A percentile compares a stretch with the other conserved stretches of the same genome.
These are phyloP conservation scores for Microplitis deprimator DNA, from an alignment of 2,888 invertebrate genomes.

Conservation along the genomic window DNA sequence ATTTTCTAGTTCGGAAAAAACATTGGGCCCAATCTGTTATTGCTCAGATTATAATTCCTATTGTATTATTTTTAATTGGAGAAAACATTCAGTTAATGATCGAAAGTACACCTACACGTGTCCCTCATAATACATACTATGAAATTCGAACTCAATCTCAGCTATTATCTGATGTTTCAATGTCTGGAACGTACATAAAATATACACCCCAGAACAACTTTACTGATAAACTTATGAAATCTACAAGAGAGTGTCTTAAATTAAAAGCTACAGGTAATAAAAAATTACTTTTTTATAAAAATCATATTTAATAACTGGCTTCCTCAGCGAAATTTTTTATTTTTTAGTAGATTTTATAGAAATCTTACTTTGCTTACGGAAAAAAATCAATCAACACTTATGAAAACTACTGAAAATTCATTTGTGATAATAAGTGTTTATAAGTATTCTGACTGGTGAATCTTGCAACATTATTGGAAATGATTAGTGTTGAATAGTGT, in stretches of 20 bases:
- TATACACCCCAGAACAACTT: constrained; percentile 59
- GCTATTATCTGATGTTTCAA: constrained; percentile 29
- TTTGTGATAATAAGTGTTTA: too few species aligned
- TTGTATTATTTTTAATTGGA: constrained; percentile 59
- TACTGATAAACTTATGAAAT: constrained; percentile 56
- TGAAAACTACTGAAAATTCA: too few species aligned
- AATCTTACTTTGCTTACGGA: too few species aligned
- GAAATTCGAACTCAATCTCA: constrained; percentile 40
- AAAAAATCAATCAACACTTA: too few species aligned
- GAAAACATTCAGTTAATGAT: constrained; percentile 59
- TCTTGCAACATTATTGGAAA: too few species aligned
- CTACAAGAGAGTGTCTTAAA: constrained; percentile 55
- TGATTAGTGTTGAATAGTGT: too few species aligned
- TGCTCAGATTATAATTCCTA: constrained; percentile 61
- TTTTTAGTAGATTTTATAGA: too few species aligned
- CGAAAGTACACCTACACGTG: constrained; percentile 49
- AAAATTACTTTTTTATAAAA: too few species aligned
- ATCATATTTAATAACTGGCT: too few species aligned
- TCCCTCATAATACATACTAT: constrained; percentile 57
- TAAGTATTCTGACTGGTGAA: too few species aligned
- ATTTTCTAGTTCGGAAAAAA: constrained; percentile 62
- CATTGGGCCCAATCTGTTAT: constrained; percentile 63
- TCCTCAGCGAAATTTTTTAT: too few species aligned
- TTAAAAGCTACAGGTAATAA: constrained; percentile 32
- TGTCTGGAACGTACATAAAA: constrained; percentile 50